Evolutionary conservation across 2,797 vertebrate genomes (phyloP).

Genomic region (Sparus aurata): DNA sequence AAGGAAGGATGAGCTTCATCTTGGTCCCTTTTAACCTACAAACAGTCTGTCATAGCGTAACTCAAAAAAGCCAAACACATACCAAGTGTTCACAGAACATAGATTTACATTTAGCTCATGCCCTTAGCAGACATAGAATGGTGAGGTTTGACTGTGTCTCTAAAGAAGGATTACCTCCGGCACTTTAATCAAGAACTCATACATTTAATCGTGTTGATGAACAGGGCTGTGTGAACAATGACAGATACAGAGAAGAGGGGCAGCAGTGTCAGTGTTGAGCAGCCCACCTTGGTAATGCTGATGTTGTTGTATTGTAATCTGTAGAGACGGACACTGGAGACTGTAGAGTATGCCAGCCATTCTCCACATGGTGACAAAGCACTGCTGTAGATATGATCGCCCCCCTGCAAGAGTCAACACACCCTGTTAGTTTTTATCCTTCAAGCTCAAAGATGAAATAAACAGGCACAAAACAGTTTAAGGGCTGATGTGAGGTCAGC

Average conservation of each 20-base stretch:
- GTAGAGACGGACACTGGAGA: slow-evolving; percentile 89
- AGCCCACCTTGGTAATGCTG: slow-evolving; percentile 87
- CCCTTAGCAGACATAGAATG: background rate
- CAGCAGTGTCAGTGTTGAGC: background rate
- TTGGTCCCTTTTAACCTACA: background rate
- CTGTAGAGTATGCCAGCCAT: slow-evolving; percentile 91
- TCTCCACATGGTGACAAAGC: slow-evolving; percentile 90
- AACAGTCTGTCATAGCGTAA: background rate
- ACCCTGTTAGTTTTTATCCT: background rate
- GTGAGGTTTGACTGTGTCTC: background rate
- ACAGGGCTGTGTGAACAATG: background rate
- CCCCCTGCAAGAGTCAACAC: slow-evolving; percentile 83
- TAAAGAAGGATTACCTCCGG: background rate
- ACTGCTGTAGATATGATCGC: slow-evolving; percentile 92
- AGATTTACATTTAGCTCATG: background rate
- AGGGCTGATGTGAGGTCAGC: background rate
- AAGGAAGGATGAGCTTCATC: background rate
- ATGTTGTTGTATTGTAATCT: slow-evolving; percentile 80
- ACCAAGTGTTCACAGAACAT: too few species aligned
- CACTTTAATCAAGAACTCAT: background rate
- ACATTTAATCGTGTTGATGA: background rate
- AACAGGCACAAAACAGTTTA: background rate
- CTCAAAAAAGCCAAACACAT: background rate
- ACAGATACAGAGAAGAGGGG: background rate
- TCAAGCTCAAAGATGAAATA: background rate